Conservation (phyloP, 2,113 vertebrate genomes). For the Macaca fascicularis region DNA sequence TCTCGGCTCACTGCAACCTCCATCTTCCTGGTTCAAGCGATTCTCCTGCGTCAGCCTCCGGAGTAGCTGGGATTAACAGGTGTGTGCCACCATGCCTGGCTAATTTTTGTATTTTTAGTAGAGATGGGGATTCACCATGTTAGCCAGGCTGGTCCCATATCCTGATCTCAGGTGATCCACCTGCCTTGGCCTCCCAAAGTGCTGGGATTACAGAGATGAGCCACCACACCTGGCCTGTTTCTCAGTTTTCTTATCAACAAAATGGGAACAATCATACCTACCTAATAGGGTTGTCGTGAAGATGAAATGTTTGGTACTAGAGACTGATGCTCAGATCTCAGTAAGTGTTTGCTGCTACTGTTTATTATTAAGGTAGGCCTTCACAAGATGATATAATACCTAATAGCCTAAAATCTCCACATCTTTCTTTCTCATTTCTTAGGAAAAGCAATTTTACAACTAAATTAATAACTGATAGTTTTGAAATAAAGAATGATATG, state of each 20-base stretch:
- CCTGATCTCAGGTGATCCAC: too few species aligned
- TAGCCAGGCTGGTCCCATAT: too few species aligned
- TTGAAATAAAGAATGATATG: not conserved
- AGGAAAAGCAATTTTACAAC: not conserved
- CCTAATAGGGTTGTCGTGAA: not conserved
- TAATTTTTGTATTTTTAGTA: too few species aligned
- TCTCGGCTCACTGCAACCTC: too few species aligned
- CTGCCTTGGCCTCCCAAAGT: too few species aligned
- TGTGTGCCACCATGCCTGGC: too few species aligned
- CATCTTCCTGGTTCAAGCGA: too few species aligned
- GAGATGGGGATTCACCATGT: too few species aligned
- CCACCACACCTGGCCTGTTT: too few species aligned
- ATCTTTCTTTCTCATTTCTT: not conserved
- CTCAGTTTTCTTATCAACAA: conserved; percentile 4
- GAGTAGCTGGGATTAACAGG: too few species aligned
- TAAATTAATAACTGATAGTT: not conserved
- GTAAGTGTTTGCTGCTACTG: not conserved
- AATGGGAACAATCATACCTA: not conserved
- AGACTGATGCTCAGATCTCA: not conserved
- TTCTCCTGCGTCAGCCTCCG: too few species aligned
- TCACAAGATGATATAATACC: not conserved
- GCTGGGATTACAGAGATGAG: too few species aligned
- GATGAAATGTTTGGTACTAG: not conserved
- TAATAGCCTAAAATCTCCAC: not conserved
- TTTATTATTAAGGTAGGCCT: not conserved